Evolutionary conservation across 1,140 invertebrate genomes (phyloP).

Genomic region (Platorchestia sp.): DNA sequence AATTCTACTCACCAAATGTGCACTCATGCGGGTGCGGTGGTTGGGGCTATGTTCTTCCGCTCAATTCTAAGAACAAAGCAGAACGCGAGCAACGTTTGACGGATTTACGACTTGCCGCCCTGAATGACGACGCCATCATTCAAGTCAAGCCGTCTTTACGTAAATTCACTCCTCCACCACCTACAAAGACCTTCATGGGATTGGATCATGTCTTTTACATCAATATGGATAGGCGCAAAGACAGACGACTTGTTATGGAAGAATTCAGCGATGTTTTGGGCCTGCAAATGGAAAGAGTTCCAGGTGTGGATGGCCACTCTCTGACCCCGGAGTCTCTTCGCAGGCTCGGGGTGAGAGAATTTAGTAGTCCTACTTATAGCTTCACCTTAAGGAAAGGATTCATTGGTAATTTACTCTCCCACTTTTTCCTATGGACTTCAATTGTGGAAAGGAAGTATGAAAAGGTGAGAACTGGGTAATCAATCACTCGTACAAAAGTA

Average conservation of each 20-base stretch:
- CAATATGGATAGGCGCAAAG: not conserved
- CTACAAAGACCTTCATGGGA: not conserved
- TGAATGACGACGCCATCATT: not conserved
- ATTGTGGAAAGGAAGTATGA: too few relatives aligned
- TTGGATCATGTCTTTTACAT: not conserved
- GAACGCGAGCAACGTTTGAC: not conserved
- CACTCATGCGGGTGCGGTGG: not conserved
- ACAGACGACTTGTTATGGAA: not conserved
- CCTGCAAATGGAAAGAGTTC: not conserved
- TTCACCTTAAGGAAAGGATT: too few relatives aligned
- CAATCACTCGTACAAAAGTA: too few relatives aligned
- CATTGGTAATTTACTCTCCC: too few relatives aligned
- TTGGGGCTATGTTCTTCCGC: not conserved
- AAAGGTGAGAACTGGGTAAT: too few relatives aligned
- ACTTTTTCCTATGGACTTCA: too few relatives aligned
- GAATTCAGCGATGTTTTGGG: conserved; percentile 11
- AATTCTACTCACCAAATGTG: not conserved
- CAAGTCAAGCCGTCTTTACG: not conserved
- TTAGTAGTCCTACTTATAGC: not conserved
- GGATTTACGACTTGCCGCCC: not conserved
- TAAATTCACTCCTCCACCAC: not conserved
- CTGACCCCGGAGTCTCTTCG: not conserved
- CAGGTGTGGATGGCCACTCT: not conserved
- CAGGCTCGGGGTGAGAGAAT: not conserved
- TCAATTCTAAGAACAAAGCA: not conserved